Percentiles rank a stretch among this genome's conserved stretches.
phyloP scores from a whole-genome alignment of 1,140 invertebrate genomes.

The Drosophila nikananu region DNA sequence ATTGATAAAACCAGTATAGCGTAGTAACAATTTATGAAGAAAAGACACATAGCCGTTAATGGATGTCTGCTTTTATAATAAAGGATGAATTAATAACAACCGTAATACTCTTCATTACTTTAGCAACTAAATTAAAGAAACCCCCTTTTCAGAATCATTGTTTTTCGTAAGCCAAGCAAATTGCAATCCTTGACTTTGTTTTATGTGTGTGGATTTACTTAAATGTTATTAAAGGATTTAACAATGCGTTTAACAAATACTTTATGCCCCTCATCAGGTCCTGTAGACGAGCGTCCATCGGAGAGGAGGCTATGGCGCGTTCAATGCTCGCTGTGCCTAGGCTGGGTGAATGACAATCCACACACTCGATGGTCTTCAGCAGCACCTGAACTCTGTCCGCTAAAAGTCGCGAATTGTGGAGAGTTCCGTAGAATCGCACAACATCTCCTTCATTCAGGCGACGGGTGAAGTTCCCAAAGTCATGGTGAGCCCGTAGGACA shows the following conservation, averaged over 20 bases:
- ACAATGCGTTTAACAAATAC: slow-evolving; percentile 90
- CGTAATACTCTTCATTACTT: no score
- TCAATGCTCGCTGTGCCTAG: slow-evolving; percentile 85
- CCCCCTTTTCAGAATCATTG: background rate
- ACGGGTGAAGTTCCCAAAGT: slow-evolving; percentile 90
- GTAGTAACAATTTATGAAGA: background rate
- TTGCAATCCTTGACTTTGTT: background rate
- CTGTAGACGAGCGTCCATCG: slow-evolving; percentile 86
- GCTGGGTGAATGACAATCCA: slow-evolving; percentile 88
- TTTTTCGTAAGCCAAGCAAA: background rate
- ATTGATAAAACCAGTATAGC: background rate
- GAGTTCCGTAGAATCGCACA: slow-evolving; percentile 89
- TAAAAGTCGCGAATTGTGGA: slow-evolving; percentile 85
- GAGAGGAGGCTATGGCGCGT: slow-evolving; percentile 75
- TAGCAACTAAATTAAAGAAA: no score
- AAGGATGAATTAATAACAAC: no score
- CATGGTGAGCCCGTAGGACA: slow-evolving; percentile 87
- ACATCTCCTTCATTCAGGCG: slow-evolving; percentile 89
- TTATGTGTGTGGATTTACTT: slow-evolving; percentile 85
- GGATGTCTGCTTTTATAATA: no score
- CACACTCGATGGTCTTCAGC: slow-evolving; percentile 89
- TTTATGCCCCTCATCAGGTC: slow-evolving; percentile 89
- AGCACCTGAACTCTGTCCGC: slow-evolving; percentile 84
- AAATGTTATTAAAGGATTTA: slow-evolving; percentile 91
- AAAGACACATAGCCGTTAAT: no score